Evolutionary conservation across 2,113 vertebrate species (phyloP).

Genomic region (Pseudorhombus dupliciocellatus): DNA sequence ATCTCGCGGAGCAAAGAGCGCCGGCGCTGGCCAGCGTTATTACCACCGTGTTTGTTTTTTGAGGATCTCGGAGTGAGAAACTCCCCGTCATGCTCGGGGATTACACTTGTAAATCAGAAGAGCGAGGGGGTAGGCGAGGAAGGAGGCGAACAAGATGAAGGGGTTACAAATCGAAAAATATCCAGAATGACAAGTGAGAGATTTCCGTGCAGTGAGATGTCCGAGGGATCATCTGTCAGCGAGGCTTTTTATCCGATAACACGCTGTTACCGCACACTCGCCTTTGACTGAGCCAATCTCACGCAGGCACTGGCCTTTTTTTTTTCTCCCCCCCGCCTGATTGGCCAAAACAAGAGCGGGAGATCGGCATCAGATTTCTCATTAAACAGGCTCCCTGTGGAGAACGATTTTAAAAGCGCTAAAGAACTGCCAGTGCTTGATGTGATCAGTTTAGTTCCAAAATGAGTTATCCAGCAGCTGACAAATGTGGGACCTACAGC

Average conservation of each 20-base stretch:
- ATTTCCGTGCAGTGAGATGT: constrained; percentile 39
- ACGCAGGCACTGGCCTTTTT: constrained; percentile 35
- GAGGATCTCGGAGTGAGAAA: constrained; percentile 28
- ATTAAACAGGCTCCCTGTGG: constrained; percentile 54
- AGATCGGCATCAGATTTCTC: constrained; percentile 40
- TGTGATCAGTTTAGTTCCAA: constrained; percentile 49
- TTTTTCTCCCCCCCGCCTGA: constrained; percentile 12
- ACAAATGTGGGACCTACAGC: constrained; percentile 55
- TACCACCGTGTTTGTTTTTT: constrained; percentile 49
- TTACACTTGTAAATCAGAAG: constrained; percentile 60
- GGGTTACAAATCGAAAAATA: constrained; percentile 43
- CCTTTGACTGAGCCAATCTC: constrained; percentile 53
- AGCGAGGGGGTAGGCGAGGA: not conserved
- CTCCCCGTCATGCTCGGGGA: constrained; percentile 39
- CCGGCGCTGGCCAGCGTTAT: constrained; percentile 21
- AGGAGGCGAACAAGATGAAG: constrained; percentile 28
- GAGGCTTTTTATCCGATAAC: constrained; percentile 33
- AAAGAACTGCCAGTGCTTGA: constrained; percentile 48
- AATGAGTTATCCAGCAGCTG: constrained; percentile 54
- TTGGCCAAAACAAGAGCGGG: constrained; percentile 44
- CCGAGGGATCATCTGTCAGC: constrained; percentile 47
- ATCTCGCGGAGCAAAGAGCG: constrained; percentile 42
- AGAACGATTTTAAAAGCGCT: constrained; percentile 48
- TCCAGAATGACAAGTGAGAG: constrained; percentile 46
- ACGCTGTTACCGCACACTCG: constrained; percentile 23